These are phyloP conservation scores for Morpho helenor DNA, from an alignment of 2,888 invertebrate species.

Conservation along the genomic window DNA sequence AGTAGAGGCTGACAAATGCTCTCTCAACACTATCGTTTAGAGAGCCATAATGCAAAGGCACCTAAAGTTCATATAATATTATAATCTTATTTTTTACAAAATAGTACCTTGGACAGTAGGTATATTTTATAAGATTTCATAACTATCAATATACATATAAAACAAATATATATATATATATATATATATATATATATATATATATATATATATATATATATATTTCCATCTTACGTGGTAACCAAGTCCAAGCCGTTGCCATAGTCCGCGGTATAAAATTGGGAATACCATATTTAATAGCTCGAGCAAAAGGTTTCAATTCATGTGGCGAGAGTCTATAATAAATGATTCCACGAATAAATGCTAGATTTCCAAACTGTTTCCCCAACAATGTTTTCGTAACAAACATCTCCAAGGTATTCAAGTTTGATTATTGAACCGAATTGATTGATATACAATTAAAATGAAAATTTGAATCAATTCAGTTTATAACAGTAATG, in stretches of 20 bases:
- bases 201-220: too few species aligned
- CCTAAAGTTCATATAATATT: too few species aligned
- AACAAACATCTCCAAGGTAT: not conserved
- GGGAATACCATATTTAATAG: slow-evolving; percentile 84
- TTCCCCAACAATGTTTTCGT: slow-evolving; percentile 57
- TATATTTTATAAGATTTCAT: too few species aligned
- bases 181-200: too few species aligned
- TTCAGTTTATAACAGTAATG: not conserved
- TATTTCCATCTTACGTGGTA: slow-evolving; percentile 23
- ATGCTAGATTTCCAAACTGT: slow-evolving; percentile 87
- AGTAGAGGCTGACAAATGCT: too few species aligned
- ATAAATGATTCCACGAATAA: slow-evolving; percentile 88
- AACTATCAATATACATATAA: too few species aligned
- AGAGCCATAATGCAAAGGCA: too few species aligned
- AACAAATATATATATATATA: too few species aligned
- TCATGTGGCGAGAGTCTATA: slow-evolving; percentile 92
- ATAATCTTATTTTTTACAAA: too few species aligned
- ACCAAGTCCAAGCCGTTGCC: slow-evolving; percentile 25
- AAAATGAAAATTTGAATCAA: not conserved
- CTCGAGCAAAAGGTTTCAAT: slow-evolving; percentile 88
- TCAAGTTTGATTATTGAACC: not conserved
- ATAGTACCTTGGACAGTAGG: too few species aligned
- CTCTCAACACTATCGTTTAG: too few species aligned
- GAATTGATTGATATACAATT: not conserved
- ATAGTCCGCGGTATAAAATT: slow-evolving; percentile 83